phyloP scores from a whole-genome alignment of 1,140 invertebrate species.

The Papilio machaon region DNA sequence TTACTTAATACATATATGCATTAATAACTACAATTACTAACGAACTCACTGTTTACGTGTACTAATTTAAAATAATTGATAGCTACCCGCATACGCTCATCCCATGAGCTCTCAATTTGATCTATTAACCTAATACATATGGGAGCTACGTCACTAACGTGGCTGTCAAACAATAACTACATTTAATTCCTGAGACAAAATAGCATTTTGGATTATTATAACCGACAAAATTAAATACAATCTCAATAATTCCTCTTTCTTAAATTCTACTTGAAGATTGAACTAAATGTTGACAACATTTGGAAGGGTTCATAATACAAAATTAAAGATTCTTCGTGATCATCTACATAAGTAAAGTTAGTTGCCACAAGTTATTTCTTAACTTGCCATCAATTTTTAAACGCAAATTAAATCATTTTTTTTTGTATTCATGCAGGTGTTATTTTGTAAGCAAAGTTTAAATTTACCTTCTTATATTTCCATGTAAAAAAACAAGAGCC shows the following conservation, averaged over 20 bases:
- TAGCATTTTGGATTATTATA: no score
- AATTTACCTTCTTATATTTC: neutral
- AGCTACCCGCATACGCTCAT: slow-evolving; percentile 14
- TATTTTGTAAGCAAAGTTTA: neutral
- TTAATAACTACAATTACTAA: neutral
- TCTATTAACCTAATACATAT: neutral
- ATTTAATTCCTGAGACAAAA: neutral
- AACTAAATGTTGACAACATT: no score
- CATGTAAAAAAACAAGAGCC: neutral
- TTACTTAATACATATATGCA: neutral
- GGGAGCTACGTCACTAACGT: neutral
- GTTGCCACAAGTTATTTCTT: no score
- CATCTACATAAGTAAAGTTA: no score
- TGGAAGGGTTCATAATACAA: no score
- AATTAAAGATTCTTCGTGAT: no score
- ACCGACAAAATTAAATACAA: no score
- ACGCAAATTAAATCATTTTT: neutral
- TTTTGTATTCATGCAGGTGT: neutral
- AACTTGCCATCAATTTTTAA: no score
- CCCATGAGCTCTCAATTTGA: slow-evolving; percentile 5
- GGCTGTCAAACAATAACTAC: neutral
- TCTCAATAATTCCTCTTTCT: no score
- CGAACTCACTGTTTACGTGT: neutral
- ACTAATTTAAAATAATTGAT: slow-evolving; percentile 19
- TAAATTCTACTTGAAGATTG: no score